Evolutionary conservation across 2,113 vertebrate species (phyloP), one percentile per base, ranked within the genome.

Genomic region (Ancistrus triradiatus): DNA sequence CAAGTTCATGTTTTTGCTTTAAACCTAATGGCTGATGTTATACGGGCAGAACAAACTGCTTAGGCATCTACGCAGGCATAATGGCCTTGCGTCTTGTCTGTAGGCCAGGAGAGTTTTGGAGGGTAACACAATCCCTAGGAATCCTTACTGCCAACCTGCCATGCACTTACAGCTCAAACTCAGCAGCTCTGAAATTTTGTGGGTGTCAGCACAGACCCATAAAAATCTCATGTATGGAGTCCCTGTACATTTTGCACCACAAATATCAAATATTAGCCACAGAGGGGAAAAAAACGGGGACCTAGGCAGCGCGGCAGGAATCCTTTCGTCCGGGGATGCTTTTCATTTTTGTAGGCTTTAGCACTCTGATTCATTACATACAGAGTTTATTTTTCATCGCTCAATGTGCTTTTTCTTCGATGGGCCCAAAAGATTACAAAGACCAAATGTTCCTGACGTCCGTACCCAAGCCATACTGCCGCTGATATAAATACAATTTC

Each of bases 41-140:
- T 51, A 56, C 25, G 22, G 48, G 40, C 15, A 66, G 27, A 72
- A 47, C 24, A 55, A 57, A 65, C 27, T 64, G 59, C 64, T 71
- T 53, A 69, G 43, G 62, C 60, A 63, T 44, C 37, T 63, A 58
- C 63, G 62, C 46, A 15, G 58, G 72, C 57, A 52, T 65, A 69
- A 72, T 72, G 37, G 57, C 31, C 44, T 37, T 46, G 25, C 8
- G 56, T 71, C 53, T 72, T 67, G 58, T 42, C 62, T 43, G 14
- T 2, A 48, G 43, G 68, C 68, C 68, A 70, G 42, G 21, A 68
- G 64, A 63, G 33, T 62, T 71, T 63, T 62, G 66, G 62, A 69
- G 63, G 38, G 70, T 69, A 73, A 78, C 64, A 64, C 33, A 68
- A 78, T 73, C 67, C 61, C 1, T 51, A 56, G 57, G 52, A 75